Evolutionary conservation across 2,113 vertebrate genomes (phyloP).

Genomic region (Eonycteris spelaea): DNA sequence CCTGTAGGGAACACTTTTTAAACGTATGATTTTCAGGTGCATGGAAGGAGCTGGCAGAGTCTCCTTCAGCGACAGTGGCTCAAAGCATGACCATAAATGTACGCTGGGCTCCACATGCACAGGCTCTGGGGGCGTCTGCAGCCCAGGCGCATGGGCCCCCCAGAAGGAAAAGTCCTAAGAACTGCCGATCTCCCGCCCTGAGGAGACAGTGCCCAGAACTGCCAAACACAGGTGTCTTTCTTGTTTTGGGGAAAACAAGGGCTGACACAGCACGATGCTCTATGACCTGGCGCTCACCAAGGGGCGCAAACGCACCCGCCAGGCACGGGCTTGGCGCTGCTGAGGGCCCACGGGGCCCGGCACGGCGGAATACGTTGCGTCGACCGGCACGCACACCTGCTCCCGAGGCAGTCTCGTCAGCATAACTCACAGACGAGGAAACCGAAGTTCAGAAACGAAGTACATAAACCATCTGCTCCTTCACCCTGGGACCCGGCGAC

Average conservation of each 20-base stretch:
- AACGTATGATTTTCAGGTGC: rapidly evolving
- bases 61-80: rapidly evolving
- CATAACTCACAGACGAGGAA: background rate
- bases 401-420: background rate
- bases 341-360: rapidly evolving
- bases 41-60: no score
- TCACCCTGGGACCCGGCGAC: no score
- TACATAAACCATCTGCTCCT: rapidly evolving
- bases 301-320: background rate
- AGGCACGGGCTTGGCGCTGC: background rate
- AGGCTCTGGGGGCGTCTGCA: rapidly evolving
- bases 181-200: background rate
- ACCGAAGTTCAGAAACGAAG: background rate
- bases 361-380: rapidly evolving
- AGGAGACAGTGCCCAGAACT: background rate
- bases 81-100: rapidly evolving
- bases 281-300: no score
- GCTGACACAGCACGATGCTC: rapidly evolving
- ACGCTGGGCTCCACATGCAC: no score
- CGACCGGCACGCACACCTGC: rapidly evolving
- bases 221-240: background rate
- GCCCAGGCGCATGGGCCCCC: background rate
- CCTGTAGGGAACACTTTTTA: background rate
- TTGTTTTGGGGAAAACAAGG: background rate
- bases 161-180: background rate